Conservation (phyloP, 2,888 invertebrate genomes). For the Corythucha ciliata region DNA sequence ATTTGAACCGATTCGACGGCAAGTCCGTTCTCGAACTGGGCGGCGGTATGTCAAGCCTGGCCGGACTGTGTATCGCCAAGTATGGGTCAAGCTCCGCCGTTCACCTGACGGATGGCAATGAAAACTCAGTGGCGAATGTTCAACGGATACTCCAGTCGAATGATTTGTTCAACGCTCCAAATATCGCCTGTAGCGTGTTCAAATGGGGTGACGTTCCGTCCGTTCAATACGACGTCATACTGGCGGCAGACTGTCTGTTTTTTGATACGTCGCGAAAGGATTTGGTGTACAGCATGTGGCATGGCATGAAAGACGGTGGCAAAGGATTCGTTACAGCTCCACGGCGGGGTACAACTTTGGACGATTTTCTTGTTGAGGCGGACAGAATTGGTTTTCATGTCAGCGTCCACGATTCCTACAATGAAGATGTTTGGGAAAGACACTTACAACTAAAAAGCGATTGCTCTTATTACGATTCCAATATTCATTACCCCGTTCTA, state of each 20-base stretch:
- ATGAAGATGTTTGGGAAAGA: slow-evolving; percentile 57
- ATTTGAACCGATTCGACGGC: slow-evolving; percentile 53
- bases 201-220: slow-evolving; percentile 44
- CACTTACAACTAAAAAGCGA: slow-evolving; percentile 51
- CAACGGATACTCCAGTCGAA: slow-evolving; percentile 56
- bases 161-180: slow-evolving; percentile 45
- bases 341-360: slow-evolving; percentile 59
- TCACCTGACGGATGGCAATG: slow-evolving; percentile 69
- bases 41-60: slow-evolving; percentile 76
- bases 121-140: slow-evolving; percentile 63
- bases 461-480: slow-evolving; percentile 54
- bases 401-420: slow-evolving; percentile 51
- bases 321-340: slow-evolving; percentile 68
- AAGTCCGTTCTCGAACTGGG: slow-evolving; percentile 67
- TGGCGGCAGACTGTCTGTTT: slow-evolving; percentile 72
- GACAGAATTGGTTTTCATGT: slow-evolving; percentile 50
- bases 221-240: slow-evolving; percentile 55
- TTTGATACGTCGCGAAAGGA: slow-evolving; percentile 62
- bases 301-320: slow-evolving; percentile 52
- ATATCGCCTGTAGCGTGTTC: slow-evolving; percentile 41
- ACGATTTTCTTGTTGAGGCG: slow-evolving; percentile 56
- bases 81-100: slow-evolving; percentile 55
- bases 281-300: slow-evolving; percentile 58
- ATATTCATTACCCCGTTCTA: slow-evolving; percentile 62
- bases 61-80: slow-evolving; percentile 62